phyloP scores from a whole-genome alignment of 2,888 invertebrate genomes.

The Molorchus minor region DNA sequence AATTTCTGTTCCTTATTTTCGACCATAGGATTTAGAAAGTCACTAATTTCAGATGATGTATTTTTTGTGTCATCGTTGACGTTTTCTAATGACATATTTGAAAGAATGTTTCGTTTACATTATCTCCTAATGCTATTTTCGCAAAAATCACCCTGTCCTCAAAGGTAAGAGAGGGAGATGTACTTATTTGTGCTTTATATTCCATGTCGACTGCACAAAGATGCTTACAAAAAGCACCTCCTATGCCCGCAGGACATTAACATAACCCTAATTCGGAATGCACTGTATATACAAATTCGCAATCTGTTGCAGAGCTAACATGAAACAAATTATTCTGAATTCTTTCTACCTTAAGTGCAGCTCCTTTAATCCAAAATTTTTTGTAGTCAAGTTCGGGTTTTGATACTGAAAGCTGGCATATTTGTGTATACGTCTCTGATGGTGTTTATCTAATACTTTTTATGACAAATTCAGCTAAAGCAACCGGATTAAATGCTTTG shows the following conservation, averaged over 20 bases:
- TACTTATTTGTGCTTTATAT: not conserved
- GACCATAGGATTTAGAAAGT: not conserved
- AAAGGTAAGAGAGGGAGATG: not conserved
- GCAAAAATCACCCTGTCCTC: no score
- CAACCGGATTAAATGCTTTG: constrained; percentile 1
- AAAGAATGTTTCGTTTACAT: no score
- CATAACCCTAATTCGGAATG: not conserved
- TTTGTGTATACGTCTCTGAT: not conserved
- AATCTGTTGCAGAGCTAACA: not conserved
- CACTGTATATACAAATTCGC: not conserved
- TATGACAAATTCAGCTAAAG: not conserved
- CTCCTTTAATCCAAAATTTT: not conserved
- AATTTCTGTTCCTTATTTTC: no score
- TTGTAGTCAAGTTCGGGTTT: no score
- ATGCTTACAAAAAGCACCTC: no score
- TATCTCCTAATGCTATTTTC: no score
- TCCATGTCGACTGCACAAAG: no score
- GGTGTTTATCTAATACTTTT: not conserved
- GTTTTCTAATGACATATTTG: no score
- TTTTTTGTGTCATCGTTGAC: no score
- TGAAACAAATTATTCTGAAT: not conserved
- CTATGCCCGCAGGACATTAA: not conserved
- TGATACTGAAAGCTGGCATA: no score
- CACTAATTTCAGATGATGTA: not conserved
- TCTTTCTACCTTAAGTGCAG: not conserved